Percentiles rank a stretch among this genome's conserved stretches.
Evolutionary conservation across 1,140 invertebrate genomes (phyloP).

Genomic region (Grapholita molesta): DNA sequence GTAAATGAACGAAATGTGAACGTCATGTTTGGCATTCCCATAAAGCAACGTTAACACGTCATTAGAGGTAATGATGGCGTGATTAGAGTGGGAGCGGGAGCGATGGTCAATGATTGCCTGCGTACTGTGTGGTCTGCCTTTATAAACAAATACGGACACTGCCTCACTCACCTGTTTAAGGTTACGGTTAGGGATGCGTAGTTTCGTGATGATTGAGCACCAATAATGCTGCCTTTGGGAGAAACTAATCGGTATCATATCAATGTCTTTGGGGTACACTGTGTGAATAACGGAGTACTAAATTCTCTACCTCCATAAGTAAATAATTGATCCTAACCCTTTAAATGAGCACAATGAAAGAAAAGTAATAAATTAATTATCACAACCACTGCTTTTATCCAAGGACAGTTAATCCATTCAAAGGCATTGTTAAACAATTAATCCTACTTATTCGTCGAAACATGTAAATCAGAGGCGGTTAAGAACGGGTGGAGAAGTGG

Average conservation of each 20-base stretch:
- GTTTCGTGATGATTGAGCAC: background rate
- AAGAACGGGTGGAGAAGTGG: conserved; percentile 41
- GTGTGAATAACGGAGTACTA: background rate
- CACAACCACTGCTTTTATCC: background rate
- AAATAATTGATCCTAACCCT: background rate
- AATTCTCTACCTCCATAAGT: background rate
- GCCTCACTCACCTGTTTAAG: conserved; percentile 19
- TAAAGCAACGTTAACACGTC: conserved; percentile 77
- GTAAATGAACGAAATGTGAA: conserved; percentile 77
- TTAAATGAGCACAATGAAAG: background rate
- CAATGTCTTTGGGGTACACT: background rate
- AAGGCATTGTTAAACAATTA: conserved; percentile 29
- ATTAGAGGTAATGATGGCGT: conserved; percentile 77
- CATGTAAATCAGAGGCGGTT: conserved; percentile 49
- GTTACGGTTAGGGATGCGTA: background rate
- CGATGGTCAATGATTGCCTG: conserved; percentile 64
- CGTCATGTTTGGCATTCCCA: conserved; percentile 77
- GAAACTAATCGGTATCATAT: background rate
- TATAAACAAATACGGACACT: conserved; percentile 55
- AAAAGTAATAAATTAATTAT: background rate
- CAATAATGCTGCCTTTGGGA: background rate
- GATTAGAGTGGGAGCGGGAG: conserved; percentile 66
- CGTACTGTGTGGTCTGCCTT: conserved; percentile 73
- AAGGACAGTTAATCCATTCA: background rate
- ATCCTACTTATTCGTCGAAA: conserved; percentile 31